Evolutionary conservation across 2,113 vertebrate genomes (phyloP).

Genomic region (Myiopsitta monachus): DNA sequence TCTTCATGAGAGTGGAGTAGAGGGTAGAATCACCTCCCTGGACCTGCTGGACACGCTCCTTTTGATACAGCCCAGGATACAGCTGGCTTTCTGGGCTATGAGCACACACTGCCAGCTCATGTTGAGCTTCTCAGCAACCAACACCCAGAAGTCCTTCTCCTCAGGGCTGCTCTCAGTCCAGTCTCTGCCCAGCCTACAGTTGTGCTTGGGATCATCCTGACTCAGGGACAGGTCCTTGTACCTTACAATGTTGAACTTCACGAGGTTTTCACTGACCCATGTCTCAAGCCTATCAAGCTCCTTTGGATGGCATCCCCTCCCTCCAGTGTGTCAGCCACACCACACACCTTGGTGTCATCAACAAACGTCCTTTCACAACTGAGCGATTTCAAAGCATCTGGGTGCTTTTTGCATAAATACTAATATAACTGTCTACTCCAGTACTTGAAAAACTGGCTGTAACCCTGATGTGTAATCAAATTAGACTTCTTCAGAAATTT

Average conservation of each 20-base stretch:
- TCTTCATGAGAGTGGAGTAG: not conserved
- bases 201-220: not conserved
- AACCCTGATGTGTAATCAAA: not conserved
- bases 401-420: not conserved
- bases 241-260: not conserved
- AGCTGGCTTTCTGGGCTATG: not conserved
- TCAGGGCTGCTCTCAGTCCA: not conserved
- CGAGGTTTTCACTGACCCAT: not conserved
- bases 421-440: not conserved
- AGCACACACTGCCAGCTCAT: not conserved
- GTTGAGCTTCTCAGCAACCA: not conserved
- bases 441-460: not conserved
- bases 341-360: not conserved
- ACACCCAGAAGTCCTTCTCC: not conserved
- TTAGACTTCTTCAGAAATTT: not conserved
- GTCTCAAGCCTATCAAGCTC: not conserved
- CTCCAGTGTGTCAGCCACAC: not conserved
- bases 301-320: not conserved
- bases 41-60: not conserved
- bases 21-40: not conserved
- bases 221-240: not conserved
- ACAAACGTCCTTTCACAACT: not conserved
- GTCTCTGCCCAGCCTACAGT: not conserved
- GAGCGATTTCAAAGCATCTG: not conserved
- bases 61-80: not conserved